Evolutionary conservation across 1,140 invertebrate species (phyloP), one percentile per base, ranked within the genome.

Genomic region (Trialeurodes vaporariorum): DNA sequence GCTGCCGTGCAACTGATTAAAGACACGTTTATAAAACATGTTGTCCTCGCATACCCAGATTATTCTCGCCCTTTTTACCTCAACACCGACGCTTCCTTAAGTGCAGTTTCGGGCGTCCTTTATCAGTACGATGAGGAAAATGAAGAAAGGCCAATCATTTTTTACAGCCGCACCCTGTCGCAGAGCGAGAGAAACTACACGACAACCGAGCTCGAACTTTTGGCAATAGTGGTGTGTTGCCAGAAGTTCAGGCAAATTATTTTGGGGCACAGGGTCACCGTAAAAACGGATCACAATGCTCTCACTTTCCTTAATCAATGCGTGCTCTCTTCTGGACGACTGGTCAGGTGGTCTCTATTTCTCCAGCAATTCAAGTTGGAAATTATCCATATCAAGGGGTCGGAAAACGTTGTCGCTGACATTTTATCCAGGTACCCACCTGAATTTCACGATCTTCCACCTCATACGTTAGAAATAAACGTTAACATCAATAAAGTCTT

Each of bases 31-130:
- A 49, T 17, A 49, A 49, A 49, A 49, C 5, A 49, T 9, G 17
- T 49, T 49, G 34, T 25, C 2, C n/a, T 65, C 17, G 59, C 34
- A 12, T 58, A 60, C 26, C 58, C 64, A 1, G 22, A 60, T 65
- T 59, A 27, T n/a, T 27, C 49, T 25, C 1, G 21, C 1, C 25
- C 58, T 9, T 65, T 65, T 26, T 65, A 21, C 23, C 9, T 65
- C 2, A 22, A 65, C 25, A 65, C 64, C 0, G 64, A 65, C 1
- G 95, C 96, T 58, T 98, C 98, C 75, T 93, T 95, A 72, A 91
- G 95, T 74, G 96, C 95, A 64, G 93, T 98, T 13, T 92, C 87
- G 2, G 92, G 34, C 17, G 34, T 9, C 5, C 34, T 49, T 49
- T 49, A 49, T 17, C 34, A 49, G 17, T 49, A 9, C 89, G 76